Evolutionary conservation across 2,113 vertebrate species (phyloP), one percentile per base, ranked within the genome.

Genomic region (Petrocephalus microphthalmus): DNA sequence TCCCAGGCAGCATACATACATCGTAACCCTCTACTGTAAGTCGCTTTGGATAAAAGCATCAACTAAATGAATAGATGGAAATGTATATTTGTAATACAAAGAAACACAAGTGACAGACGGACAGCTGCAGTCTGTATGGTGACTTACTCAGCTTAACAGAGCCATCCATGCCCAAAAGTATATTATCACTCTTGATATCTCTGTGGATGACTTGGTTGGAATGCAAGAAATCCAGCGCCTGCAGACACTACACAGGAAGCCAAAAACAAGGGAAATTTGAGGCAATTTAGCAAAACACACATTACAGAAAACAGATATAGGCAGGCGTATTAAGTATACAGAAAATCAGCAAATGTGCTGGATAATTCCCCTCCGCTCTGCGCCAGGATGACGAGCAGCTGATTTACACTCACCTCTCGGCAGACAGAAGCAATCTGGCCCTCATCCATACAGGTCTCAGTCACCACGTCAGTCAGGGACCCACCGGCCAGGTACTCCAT

Each of bases 131-230:
- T 45, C 33, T 7, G 7, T 1, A 2, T 64, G 53, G 17, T 57
- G 85, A 97, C 98, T 91, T 94, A 99, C 98, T 99, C 91, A 99
- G 92, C 94, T 99, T 99, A 91, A 99, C 98, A 42, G 98, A 98
- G 91, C 98, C 98, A 0, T 99, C 98, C 98, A 99, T 99, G 29
- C 98, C 98, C 52, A 99, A 95, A 64, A 99, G 97, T 93, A 99
- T 99, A 93, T 99, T 99, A 95, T 99, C 98, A 42, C 98, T 99
- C 93, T 99, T 99, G 93, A 99, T 99, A 91, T 99, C 98, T 96
- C 98, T 95, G 89, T 99, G 98, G 93, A 99, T 99, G 91, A 99
- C 98, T 93, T 99, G 98, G 92, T 99, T 99, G 89, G 97, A 99
- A 93, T 99, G 98, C 49, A 99, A 96, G 94, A 99, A 99, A 94